Conservation (phyloP, 2,113 vertebrate species). For the Eurystomus gularis region DNA sequence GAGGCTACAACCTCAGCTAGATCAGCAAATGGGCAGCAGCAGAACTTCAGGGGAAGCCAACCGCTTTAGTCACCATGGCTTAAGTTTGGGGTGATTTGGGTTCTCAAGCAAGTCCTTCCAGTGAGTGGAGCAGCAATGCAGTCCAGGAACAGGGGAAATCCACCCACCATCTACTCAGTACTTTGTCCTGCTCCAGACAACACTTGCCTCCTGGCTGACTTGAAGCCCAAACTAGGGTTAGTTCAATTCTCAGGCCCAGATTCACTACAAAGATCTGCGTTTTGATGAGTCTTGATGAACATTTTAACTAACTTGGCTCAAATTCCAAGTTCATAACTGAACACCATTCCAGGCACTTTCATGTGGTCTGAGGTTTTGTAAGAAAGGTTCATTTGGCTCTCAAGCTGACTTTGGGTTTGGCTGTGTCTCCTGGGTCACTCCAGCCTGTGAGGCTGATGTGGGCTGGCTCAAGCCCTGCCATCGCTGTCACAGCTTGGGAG, state of each 20-base stretch:
- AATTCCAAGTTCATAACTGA: not conserved
- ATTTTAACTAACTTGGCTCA: conserved; percentile 35
- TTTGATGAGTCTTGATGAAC: conserved; percentile 3
- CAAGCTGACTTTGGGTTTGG: conserved; percentile 3
- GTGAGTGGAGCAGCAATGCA: rapidly evolving
- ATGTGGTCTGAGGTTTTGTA: conserved; percentile 66
- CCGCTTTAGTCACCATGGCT: not conserved
- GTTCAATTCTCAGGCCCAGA: not conserved
- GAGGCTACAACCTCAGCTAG: not conserved
- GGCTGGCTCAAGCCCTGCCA: not conserved
- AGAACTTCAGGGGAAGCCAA: not conserved
- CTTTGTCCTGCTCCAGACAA: not conserved
- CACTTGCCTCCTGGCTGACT: rapidly evolving
- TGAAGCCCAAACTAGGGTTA: not conserved
- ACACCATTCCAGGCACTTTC: not conserved
- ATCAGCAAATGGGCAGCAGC: not conserved
- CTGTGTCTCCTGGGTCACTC: not conserved
- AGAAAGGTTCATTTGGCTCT: conserved; percentile 48
- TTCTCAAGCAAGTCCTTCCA: not conserved
- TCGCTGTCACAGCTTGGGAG: not conserved
- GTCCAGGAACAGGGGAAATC: rapidly evolving
- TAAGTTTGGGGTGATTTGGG: not conserved
- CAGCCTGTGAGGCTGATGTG: not conserved
- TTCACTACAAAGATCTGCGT: not conserved
- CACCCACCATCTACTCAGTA: not conserved